A percentile compares a stretch with the other conserved stretches of the same genome.
phyloP scores from a whole-genome alignment of 2,113 vertebrate genomes.

The Zapus hudsonius region DNA sequence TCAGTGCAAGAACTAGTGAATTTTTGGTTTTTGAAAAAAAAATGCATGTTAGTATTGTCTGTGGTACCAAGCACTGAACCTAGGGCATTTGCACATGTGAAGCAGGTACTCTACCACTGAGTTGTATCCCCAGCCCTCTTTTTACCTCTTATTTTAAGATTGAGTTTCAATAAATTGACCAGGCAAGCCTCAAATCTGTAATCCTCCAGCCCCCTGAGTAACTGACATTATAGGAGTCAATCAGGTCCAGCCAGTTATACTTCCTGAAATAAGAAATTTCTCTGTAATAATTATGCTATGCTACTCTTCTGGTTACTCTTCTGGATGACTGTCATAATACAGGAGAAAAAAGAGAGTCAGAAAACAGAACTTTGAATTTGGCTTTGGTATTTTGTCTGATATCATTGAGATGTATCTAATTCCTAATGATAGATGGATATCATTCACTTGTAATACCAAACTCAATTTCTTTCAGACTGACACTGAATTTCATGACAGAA shows the following conservation, averaged over 20 bases:
- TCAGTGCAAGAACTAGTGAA: neutral
- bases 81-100: neutral
- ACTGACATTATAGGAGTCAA: neutral
- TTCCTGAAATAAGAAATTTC: neutral
- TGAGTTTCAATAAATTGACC: neutral
- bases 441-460: conserved; percentile 3
- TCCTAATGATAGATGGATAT: conserved; percentile 35
- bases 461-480: conserved; percentile 50
- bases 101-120: neutral
- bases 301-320: neutral
- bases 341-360: neutral
- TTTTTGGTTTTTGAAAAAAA: neutral
- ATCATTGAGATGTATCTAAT: conserved; percentile 35
- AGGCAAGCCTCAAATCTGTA: neutral
- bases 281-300: neutral
- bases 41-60: neutral
- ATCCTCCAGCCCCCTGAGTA: neutral
- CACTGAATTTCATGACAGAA: conserved; percentile 33
- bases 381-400: neutral
- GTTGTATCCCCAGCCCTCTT: too few relatives aligned
- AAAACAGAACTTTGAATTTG: neutral
- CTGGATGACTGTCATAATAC: neutral
- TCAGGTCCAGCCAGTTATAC: neutral
- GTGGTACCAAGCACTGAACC: neutral
- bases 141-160: neutral